Conservation (phyloP, 2,888 invertebrate genomes). For the Autographa pulchrina region DNA sequence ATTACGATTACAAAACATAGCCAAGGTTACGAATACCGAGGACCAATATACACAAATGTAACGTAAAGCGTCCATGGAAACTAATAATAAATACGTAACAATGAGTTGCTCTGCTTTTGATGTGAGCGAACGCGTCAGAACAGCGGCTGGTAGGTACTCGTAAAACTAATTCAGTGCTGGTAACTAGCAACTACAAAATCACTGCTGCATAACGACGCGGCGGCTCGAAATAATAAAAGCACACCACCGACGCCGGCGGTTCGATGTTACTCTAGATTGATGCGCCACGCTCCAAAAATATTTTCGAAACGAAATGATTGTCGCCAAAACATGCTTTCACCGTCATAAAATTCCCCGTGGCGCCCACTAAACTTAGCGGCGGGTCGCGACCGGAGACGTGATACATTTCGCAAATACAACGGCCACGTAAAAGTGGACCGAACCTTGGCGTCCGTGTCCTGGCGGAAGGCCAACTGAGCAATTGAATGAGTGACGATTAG, state of each 20-base stretch:
- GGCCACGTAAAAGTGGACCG: conserved; percentile 74
- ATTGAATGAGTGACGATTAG: conserved; percentile 88
- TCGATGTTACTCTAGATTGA: conserved; percentile 30
- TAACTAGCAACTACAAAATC: conserved; percentile 44
- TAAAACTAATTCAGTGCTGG: conserved; percentile 84
- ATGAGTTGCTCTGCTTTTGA: conserved; percentile 80
- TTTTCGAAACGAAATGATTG: conserved; percentile 54
- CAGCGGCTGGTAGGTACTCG: conserved; percentile 78
- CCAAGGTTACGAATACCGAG: conserved; percentile 81
- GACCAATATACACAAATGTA: conserved; percentile 74
- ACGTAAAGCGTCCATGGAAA: conserved; percentile 78
- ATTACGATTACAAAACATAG: conserved; percentile 70
- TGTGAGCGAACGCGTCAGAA: conserved; percentile 82
- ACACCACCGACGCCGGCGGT: conserved; percentile 16
- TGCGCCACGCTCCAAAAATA: conserved; percentile 48
- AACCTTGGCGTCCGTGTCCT: conserved; percentile 79
- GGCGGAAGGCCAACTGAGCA: conserved; percentile 84
- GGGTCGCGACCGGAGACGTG: conserved; percentile 62
- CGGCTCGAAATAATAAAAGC: conserved; percentile 51
- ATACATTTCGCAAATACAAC: conserved; percentile 73
- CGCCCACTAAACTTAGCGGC: conserved; percentile 54
- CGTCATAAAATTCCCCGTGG: conserved; percentile 47
- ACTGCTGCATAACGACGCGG: conserved; percentile 35
- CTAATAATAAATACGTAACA: conserved; percentile 87
- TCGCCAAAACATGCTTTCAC: conserved; percentile 53